Evolutionary conservation across 2,113 vertebrate species (phyloP).

Genomic region (Odontesthes bonariensis): DNA sequence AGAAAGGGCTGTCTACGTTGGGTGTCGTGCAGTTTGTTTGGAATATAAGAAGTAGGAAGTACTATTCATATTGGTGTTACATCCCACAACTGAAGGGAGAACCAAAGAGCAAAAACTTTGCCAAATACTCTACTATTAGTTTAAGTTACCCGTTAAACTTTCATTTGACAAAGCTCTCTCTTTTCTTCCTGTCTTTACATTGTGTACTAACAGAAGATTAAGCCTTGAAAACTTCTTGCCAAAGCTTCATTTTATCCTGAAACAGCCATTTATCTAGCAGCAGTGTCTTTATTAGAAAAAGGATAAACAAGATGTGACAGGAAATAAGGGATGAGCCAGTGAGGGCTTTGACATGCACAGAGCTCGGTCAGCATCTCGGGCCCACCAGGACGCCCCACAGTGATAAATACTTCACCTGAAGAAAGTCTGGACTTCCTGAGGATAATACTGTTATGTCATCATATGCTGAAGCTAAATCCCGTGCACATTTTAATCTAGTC

Average conservation of each 20-base stretch:
- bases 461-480: slow-evolving; percentile 28
- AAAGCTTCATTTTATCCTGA: too few relatives aligned
- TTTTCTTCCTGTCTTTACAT: too few relatives aligned
- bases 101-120: too few relatives aligned
- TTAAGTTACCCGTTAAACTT: not conserved
- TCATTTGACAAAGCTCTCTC: not conserved
- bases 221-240: too few relatives aligned
- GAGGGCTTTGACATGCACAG: not conserved
- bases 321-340: not conserved
- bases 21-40: too few relatives aligned
- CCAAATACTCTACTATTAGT: too few relatives aligned
- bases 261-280: too few relatives aligned
- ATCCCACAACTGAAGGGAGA: too few relatives aligned
- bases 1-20: too few relatives aligned
- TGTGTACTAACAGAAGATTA: too few relatives aligned
- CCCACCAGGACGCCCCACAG: not conserved
- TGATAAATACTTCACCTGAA: slow-evolving; percentile 8
- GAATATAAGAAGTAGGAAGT: too few relatives aligned
- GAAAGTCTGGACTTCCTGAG: slow-evolving; percentile 1
- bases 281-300: not conserved
- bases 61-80: too few relatives aligned
- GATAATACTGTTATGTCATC: not conserved
- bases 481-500: not conserved
- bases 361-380: not conserved
- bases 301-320: not conserved